Conservation (phyloP, 2,797 vertebrate genomes). For the Parauchenoglanis ngamensis region DNA sequence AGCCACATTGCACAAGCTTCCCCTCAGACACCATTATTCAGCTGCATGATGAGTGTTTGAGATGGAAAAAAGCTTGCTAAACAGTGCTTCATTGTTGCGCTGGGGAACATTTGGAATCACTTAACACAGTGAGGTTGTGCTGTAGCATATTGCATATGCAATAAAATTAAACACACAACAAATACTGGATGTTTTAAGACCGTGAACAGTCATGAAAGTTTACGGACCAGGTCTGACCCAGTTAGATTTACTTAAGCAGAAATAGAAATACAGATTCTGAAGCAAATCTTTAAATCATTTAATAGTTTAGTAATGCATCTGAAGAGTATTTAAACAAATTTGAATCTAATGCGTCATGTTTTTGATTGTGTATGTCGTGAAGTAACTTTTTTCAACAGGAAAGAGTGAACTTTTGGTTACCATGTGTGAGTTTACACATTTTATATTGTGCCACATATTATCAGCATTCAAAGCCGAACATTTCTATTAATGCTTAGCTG, state of each 20-base stretch:
- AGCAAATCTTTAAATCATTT: neutral
- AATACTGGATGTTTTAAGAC: neutral
- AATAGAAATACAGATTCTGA: neutral
- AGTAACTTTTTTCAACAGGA: neutral
- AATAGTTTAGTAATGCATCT: neutral
- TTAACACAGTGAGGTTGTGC: conserved; percentile 68
- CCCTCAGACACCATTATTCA: conserved; percentile 40
- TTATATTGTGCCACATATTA: neutral
- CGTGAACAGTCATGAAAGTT: neutral
- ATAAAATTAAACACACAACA: neutral
- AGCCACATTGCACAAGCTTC: conserved; percentile 35
- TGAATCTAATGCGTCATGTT: neutral
- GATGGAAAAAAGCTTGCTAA: conserved; percentile 54
- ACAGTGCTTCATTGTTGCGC: conserved; percentile 76
- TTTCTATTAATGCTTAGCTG: neutral
- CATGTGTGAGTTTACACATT: neutral
- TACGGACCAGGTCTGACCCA: neutral
- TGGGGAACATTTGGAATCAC: conserved; percentile 73
- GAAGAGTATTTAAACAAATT: neutral
- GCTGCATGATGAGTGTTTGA: conserved; percentile 49
- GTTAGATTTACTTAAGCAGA: neutral
- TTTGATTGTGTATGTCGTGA: neutral
- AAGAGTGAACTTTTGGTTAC: neutral
- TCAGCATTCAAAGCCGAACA: neutral
- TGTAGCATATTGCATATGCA: conserved; percentile 53